These are phyloP conservation scores for Lasioglossum baleicum DNA, from an alignment of 1,140 invertebrate species.

Conservation along the genomic window DNA sequence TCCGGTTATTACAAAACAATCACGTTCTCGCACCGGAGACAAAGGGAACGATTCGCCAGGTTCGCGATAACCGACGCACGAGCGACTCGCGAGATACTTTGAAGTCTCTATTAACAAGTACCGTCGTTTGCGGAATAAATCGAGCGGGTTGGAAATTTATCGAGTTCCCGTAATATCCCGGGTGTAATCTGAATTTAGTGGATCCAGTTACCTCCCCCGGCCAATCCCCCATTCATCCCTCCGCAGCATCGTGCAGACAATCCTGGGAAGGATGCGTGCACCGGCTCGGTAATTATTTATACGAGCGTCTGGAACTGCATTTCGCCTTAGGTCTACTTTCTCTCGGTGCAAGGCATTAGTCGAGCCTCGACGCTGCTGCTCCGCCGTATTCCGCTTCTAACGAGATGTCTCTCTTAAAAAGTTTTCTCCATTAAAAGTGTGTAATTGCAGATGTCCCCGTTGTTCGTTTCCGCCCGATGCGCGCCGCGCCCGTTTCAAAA, in stretches of 20 bases:
- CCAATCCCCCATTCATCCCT: no score
- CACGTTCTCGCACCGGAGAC: no score
- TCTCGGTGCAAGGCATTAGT: neutral
- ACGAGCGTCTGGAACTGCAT: slow-evolving; percentile 2
- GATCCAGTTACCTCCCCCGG: neutral
- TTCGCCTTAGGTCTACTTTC: slow-evolving; percentile 17
- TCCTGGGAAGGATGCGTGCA: slow-evolving; percentile 5
- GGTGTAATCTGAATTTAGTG: slow-evolving; percentile 15
- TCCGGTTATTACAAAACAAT: no score
- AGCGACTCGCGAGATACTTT: neutral
- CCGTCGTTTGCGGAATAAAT: slow-evolving; percentile 31
- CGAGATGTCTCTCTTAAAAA: slow-evolving; percentile 48
- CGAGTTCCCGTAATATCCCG: slow-evolving; percentile 17
- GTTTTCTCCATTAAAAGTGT: slow-evolving; percentile 43
- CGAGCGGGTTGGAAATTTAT: slow-evolving; percentile 16
- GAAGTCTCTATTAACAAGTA: slow-evolving; percentile 22
- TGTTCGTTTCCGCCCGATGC: neutral
- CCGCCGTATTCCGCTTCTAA: slow-evolving; percentile 33
- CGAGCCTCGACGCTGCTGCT: neutral
- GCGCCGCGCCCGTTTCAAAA: slow-evolving; percentile 14
- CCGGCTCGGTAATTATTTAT: slow-evolving; percentile 37
- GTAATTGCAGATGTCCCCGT: slow-evolving; percentile 30
- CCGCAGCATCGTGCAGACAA: neutral
- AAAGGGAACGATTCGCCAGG: neutral
- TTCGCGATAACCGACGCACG: neutral